Evolutionary conservation across 1,140 invertebrate genomes (phyloP).

Genomic region (Nasonia giraulti): DNA sequence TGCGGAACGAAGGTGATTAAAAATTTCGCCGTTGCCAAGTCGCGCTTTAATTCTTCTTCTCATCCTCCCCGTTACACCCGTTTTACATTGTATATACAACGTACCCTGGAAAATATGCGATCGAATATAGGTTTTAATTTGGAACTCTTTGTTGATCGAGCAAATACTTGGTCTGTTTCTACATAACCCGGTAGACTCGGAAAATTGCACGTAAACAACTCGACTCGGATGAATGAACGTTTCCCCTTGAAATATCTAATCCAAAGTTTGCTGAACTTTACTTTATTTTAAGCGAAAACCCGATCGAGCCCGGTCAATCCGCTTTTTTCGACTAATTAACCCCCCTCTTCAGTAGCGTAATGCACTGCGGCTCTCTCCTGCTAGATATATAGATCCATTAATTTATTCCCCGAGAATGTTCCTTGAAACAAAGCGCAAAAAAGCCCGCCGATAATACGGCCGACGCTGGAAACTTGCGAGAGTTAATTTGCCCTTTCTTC

Average conservation of each 20-base stretch:
- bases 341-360: slow-evolving; percentile 11
- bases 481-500: neutral
- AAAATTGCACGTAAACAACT: slow-evolving; percentile 6
- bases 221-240: too few species aligned
- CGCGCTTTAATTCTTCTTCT: too few species aligned
- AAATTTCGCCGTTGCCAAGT: neutral
- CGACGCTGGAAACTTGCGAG: neutral
- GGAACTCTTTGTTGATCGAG: neutral
- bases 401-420: neutral
- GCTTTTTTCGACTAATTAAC: slow-evolving; percentile 35
- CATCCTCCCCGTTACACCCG: too few species aligned
- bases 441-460: neutral
- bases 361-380: slow-evolving; percentile 1
- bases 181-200: neutral
- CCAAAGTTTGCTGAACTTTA: slow-evolving; percentile 14
- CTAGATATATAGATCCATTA: neutral
- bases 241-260: slow-evolving; percentile 33
- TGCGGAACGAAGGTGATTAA: neutral
- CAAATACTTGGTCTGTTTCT: neutral
- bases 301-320: neutral
- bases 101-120: neutral
- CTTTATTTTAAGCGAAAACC: slow-evolving; percentile 16
- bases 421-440: neutral
- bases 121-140: neutral
- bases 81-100: too few species aligned